These are phyloP conservation scores for Heptranchias perlo DNA, from an alignment of 2,113 vertebrate genomes.

Conservation along the genomic window DNA sequence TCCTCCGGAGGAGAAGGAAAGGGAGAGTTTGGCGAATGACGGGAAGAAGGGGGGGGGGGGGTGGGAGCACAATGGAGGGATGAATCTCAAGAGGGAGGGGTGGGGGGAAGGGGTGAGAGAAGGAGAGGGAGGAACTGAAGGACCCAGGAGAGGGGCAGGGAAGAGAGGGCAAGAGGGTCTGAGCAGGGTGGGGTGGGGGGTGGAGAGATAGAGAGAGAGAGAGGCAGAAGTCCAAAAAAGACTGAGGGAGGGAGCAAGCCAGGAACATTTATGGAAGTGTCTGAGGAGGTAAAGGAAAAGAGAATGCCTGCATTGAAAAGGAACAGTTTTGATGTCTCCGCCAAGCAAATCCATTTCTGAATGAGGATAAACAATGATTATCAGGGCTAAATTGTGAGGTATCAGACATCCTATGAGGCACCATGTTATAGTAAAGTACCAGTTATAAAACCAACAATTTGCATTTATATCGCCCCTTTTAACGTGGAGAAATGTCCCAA, in stretches of 20 bases:
- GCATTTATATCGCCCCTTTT: not conserved
- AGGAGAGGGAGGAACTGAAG: not conserved
- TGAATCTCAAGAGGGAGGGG: not conserved
- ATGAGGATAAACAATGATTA: not conserved
- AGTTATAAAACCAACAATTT: not conserved
- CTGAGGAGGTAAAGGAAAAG: not conserved
- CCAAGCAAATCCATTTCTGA: too few relatives aligned
- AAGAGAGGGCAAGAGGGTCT: too few relatives aligned
- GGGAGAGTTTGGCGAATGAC: not conserved
- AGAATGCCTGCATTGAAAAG: not conserved
- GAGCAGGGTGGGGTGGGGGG: too few relatives aligned
- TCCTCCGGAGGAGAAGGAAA: not conserved
- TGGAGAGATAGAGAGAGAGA: not conserved
- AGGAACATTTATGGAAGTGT: not conserved
- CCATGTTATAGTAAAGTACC: not conserved
- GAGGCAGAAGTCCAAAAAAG: not conserved
- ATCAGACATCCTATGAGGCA: not conserved
- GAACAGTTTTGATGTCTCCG: not conserved
- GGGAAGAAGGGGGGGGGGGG: not conserved
- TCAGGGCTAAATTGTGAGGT: not conserved
- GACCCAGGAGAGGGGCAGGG: not conserved
- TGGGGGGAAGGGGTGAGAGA: not conserved
- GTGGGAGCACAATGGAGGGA: not conserved
- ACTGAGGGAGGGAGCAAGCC: not conserved
- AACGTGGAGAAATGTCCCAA: too few relatives aligned